Evolutionary conservation across 2,888 invertebrate genomes (phyloP), one percentile per base, ranked within the genome.

Genomic region (Erpobdella octoculata): DNA sequence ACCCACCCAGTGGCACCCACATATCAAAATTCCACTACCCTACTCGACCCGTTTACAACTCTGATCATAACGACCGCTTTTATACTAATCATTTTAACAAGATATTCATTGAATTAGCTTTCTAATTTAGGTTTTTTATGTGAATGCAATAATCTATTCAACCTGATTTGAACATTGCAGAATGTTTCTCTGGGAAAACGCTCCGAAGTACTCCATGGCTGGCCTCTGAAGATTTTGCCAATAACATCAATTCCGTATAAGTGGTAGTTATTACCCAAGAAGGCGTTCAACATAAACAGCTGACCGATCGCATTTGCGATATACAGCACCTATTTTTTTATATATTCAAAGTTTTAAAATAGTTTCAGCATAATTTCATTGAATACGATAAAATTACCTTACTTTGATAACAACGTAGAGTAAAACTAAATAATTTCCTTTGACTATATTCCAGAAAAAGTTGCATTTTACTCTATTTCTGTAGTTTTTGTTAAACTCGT

Each of bases 381-480:
- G n/a, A n/a, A n/a, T n/a, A n/a, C n/a, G n/a, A n/a, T n/a, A n/a
- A n/a, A n/a, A n/a, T n/a, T n/a, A 53, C 28, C n/a, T n/a, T 8
- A 71, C 53, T 67, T 74, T 74, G 31, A 74, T 64, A 58, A 69
- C 79, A 76, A 84, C 78, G 76, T 85, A 85, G 62, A 85, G 79
- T 15, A 81, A 78, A n/a, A 83, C 81, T 33, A 85, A 80, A 75
- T 84, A 85, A 74, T 84, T 84, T 37, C 85, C 85, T 72, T 81
- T 81, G 9, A 82, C 78, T 28, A 79, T 77, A 72, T 80, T 80
- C 74, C 79, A 80, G 71, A 79, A 37, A 2, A 35, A 38, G 38
- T 71, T 71, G 61, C 66, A 80, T 65, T 59, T 48, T n/a, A 25
- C 37, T 21, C 41, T 38, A 2, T 25, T n/a, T 25, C 46, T 58